Evolutionary conservation across 2,797 vertebrate genomes (phyloP).

Genomic region (Austrolebias charrua): DNA sequence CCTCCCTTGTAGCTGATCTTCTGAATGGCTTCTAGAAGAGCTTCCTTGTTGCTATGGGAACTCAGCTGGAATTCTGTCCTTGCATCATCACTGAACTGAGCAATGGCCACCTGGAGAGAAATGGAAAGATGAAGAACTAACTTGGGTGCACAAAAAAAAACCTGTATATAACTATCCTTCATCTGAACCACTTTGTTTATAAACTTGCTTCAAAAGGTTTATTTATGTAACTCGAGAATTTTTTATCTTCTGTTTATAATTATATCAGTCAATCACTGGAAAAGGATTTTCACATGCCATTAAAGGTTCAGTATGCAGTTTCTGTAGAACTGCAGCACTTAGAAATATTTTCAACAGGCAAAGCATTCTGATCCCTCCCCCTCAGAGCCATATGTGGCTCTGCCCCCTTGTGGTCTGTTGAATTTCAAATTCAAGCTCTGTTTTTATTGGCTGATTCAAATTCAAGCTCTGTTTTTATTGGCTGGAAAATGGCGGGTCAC

Average conservation of each 20-base stretch:
- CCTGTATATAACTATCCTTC: background rate
- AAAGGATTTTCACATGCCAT: no score
- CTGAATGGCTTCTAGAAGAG: slow-evolving; percentile 90
- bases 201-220: background rate
- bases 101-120: slow-evolving; percentile 87
- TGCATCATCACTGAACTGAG: slow-evolving; percentile 95
- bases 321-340: no score
- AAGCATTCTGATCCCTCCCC: no score
- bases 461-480: no score
- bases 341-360: no score
- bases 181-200: background rate
- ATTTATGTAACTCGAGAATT: background rate
- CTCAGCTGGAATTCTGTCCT: slow-evolving; percentile 93
- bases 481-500: no score
- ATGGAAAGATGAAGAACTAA: slow-evolving; percentile 12
- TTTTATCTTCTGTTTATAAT: slow-evolving; percentile 11
- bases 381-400: no score
- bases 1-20: slow-evolving; percentile 95
- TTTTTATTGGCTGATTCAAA: no score
- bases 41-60: slow-evolving; percentile 89
- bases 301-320: no score
- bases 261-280: slow-evolving; percentile 1
- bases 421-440: no score
- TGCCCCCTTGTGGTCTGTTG: no score
- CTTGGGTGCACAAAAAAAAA: slow-evolving; percentile 11